Evolutionary conservation across 1,140 invertebrate genomes (phyloP), one percentile per base, ranked within the genome.

Genomic region (Andricus grossulariae): DNA sequence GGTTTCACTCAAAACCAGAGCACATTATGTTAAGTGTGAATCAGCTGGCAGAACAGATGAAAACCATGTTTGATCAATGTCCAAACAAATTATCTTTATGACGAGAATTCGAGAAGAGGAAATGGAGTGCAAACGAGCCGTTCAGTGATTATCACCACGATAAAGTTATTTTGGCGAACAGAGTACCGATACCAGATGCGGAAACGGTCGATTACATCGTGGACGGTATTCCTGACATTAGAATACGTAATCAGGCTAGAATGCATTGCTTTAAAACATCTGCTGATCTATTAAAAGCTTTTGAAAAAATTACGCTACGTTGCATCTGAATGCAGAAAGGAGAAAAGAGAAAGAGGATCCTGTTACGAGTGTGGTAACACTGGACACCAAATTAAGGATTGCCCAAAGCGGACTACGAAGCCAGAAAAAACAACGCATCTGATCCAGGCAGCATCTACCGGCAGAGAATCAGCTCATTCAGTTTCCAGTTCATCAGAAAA

Each of bases 121-220:
- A 15, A 1, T 79, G 78, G 78, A 18, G 45, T 5, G 7, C 25
- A 1, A 19, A 13, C 10, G 74, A 79, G 55, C 13, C 70, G 1
- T 79, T 79, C 52, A 50, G 71, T 25, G 72, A 73, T n/a, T 79
- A 79, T 71, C 73, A 74, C 49, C 74, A 79, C 50, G 72, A 76
- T 71, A n/a, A n/a, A n/a, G n/a, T n/a, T n/a, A n/a, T n/a, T n/a
- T n/a, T n/a, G n/a, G n/a, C n/a, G n/a, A n/a, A 79, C 19, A 15
- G 54, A 49, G 75, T 74, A 11, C 50, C 60, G 11, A 72, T 80
- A 45, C 39, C 55, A 2, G 52, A 50, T 1, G 78, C 57, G 5
- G 78, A 80, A 50, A 10, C 76, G 2, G 54, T 76, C 10, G n/a
- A n/a, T n/a, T n/a, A n/a, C n/a, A n/a, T n/a, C n/a, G n/a, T n/a